phyloP scores from a whole-genome alignment of 2,113 vertebrate species.

The Camelus bactrianus region DNA sequence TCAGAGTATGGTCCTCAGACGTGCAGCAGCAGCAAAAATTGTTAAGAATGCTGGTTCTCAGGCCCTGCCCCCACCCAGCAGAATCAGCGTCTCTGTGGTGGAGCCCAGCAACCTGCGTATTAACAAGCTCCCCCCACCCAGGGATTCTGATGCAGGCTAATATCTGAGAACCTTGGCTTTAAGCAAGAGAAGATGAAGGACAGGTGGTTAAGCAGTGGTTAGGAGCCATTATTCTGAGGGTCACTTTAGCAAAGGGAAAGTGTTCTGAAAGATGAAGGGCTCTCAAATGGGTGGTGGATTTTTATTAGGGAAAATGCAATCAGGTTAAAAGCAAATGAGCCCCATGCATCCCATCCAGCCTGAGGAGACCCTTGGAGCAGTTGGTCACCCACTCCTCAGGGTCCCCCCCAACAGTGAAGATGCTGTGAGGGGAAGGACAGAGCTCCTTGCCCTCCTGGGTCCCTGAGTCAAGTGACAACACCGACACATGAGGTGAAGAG shows the following conservation, averaged over 20 bases:
- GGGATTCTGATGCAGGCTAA: background rate
- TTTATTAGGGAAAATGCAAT: background rate
- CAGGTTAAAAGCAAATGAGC: background rate
- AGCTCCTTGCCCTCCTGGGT: background rate
- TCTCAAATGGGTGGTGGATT: background rate
- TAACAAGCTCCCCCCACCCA: background rate
- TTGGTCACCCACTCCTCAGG: background rate
- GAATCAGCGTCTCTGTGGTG: background rate
- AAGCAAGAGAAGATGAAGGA: background rate
- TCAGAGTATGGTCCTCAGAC: background rate
- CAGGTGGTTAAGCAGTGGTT: background rate
- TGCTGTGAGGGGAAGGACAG: background rate
- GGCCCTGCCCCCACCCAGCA: fast-evolving
- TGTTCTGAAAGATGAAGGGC: background rate
- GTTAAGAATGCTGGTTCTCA: background rate
- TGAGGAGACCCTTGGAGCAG: background rate
- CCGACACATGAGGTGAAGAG: background rate
- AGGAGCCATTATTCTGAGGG: background rate
- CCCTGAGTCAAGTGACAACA: background rate
- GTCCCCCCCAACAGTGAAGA: background rate
- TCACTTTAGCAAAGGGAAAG: background rate
- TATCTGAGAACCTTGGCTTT: background rate
- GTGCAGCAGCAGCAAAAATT: background rate
- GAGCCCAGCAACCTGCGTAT: background rate
- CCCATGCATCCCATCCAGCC: background rate